phyloP scores from a whole-genome alignment of 2,113 vertebrate genomes.

The Varanus komodoensis region DNA sequence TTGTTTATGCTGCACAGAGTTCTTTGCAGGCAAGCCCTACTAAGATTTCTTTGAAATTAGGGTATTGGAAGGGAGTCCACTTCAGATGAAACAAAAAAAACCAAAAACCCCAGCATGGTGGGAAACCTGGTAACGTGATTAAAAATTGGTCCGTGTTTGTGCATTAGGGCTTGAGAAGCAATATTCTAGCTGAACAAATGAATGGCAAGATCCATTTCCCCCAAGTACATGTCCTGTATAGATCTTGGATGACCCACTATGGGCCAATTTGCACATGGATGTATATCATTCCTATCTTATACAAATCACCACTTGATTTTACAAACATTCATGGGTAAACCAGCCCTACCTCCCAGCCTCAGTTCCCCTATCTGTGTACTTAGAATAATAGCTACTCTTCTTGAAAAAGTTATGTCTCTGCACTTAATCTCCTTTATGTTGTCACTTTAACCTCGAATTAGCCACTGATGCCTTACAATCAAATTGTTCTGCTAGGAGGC shows the following conservation, averaged over 20 bases:
- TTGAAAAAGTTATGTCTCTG: background rate
- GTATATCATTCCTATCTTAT: background rate
- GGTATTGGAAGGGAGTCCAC: background rate
- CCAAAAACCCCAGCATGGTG: background rate
- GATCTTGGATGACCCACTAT: background rate
- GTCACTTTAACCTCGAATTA: constrained; percentile 1
- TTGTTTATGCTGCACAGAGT: background rate
- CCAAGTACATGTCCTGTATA: background rate
- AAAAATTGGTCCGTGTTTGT: background rate
- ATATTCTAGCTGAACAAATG: background rate
- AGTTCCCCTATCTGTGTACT: background rate
- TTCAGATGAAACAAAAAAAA: background rate
- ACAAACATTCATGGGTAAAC: background rate
- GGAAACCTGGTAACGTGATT: background rate
- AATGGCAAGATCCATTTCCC: background rate
- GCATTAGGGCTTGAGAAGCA: background rate
- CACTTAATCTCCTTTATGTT: constrained; percentile 25
- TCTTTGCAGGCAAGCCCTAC: background rate
- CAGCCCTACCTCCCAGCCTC: background rate
- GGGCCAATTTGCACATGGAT: background rate
- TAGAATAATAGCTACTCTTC: background rate
- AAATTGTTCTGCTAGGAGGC: background rate
- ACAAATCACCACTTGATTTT: background rate
- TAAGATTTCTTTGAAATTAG: background rate
- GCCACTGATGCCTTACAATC: background rate